A percentile compares a stretch with the other conserved stretches of the same genome.
Evolutionary conservation across 2,888 invertebrate species (phyloP).

Genomic region (Standfussiana lucernea): DNA sequence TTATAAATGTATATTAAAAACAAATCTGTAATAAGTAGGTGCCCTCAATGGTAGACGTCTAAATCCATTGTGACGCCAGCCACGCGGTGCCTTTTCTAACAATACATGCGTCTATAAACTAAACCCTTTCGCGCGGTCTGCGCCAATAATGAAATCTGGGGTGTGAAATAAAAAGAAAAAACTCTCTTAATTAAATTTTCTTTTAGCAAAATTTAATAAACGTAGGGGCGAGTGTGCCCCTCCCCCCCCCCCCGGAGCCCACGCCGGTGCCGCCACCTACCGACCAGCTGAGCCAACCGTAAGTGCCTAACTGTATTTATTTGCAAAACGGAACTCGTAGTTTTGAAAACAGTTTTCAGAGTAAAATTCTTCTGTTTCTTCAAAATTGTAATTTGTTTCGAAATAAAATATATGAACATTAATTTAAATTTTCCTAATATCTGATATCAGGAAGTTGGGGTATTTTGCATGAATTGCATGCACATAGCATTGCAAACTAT

Average conservation of each 20-base stretch:
- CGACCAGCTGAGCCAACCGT: slow-evolving; percentile 55
- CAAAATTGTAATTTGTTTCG: neutral
- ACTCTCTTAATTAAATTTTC: slow-evolving; percentile 91
- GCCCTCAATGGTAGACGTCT: neutral
- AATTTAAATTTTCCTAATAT: neutral
- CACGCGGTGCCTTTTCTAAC: slow-evolving; percentile 66
- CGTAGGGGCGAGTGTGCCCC: slow-evolving; percentile 75
- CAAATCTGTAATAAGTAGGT: neutral
- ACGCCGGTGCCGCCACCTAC: neutral
- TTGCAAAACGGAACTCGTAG: slow-evolving; percentile 26
- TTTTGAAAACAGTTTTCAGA: slow-evolving; percentile 30
- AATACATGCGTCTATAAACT: slow-evolving; percentile 73
- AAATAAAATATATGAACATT: too few species aligned
- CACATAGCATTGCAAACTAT: neutral
- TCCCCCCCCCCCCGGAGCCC: slow-evolving; percentile 52
- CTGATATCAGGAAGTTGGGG: neutral
- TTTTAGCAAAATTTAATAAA: slow-evolving; percentile 89
- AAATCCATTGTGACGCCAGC: neutral
- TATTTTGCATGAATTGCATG: neutral
- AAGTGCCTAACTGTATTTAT: slow-evolving; percentile 37
- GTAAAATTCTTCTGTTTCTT: neutral
- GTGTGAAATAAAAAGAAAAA: slow-evolving; percentile 90
- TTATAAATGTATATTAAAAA: neutral
- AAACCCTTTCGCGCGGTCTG: slow-evolving; percentile 86
- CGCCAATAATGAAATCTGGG: slow-evolving; percentile 90